phyloP scores from a whole-genome alignment of 2,888 invertebrate species.

The Amphipoea oculea region DNA sequence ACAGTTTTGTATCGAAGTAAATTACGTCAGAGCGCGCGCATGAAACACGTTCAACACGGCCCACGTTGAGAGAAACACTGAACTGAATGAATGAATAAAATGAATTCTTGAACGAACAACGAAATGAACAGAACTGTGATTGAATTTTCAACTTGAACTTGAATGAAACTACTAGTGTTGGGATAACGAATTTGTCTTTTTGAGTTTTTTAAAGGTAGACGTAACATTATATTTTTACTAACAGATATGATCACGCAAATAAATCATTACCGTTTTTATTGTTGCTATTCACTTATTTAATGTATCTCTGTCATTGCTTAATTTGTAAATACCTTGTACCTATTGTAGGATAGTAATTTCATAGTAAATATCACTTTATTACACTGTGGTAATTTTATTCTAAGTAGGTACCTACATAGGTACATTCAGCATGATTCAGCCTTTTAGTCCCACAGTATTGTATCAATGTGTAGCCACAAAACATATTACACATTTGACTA shows the following conservation, averaged over 20 bases:
- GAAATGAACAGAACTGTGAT: slow-evolving; percentile 3
- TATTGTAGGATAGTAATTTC: no score
- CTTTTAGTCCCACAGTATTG: neutral
- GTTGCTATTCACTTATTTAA: neutral
- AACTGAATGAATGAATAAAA: slow-evolving; percentile 47
- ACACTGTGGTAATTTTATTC: neutral
- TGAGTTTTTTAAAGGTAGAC: fast-evolving
- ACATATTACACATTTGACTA: neutral
- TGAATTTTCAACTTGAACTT: neutral
- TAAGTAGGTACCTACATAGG: neutral
- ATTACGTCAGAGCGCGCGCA: slow-evolving; percentile 38
- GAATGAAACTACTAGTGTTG: slow-evolving; percentile 11
- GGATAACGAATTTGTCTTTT: neutral
- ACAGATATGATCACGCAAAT: neutral
- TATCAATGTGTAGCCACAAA: neutral
- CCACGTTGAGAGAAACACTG: slow-evolving; percentile 52
- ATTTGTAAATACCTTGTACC: neutral
- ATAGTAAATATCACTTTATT: neutral
- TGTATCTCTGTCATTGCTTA: neutral
- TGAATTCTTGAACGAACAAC: slow-evolving; percentile 9
- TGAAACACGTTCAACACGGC: neutral
- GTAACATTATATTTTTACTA: neutral
- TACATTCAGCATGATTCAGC: neutral
- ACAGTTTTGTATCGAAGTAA: slow-evolving; percentile 51
- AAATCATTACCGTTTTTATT: neutral